A percentile compares a stretch with the other conserved stretches of the same genome.
Evolutionary conservation across 2,888 invertebrate genomes (phyloP).

Genomic region (Rhagium mordax): DNA sequence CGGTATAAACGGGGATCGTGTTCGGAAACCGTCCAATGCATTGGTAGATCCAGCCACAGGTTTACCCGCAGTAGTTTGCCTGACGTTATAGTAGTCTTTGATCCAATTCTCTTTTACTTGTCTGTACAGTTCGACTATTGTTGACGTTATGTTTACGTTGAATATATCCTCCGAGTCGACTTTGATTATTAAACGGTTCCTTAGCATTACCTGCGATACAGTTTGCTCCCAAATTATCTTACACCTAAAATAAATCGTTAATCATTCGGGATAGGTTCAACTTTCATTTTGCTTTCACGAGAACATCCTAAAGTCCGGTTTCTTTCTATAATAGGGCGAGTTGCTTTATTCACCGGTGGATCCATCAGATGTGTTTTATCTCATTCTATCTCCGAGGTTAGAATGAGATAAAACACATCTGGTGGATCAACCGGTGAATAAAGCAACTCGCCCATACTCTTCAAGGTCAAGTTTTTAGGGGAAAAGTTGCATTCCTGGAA

Average conservation of each 20-base stretch:
- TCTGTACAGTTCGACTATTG: constrained; percentile 86
- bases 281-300: no score
- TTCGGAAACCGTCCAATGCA: constrained; percentile 72
- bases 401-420: no score
- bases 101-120: constrained; percentile 91
- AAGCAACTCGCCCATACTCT: no score
- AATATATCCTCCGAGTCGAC: constrained; percentile 82
- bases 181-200: constrained; percentile 76
- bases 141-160: constrained; percentile 91
- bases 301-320: no score
- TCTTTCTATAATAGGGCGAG: no score
- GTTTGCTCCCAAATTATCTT: constrained; percentile 80
- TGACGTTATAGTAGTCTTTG: constrained; percentile 79
- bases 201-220: constrained; percentile 73
- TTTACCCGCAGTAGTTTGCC: constrained; percentile 38
- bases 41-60: constrained; percentile 58
- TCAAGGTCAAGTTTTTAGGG: no score
- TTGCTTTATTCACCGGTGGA: no score
- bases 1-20: constrained; percentile 93
- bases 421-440: no score
- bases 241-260: constrained; percentile 69
- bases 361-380: no score
- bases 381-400: no score
- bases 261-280: no score
- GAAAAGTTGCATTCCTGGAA: no score